Evolutionary conservation across 1,140 invertebrate genomes (phyloP).

Genomic region (Lysiphlebus fabarum): DNA sequence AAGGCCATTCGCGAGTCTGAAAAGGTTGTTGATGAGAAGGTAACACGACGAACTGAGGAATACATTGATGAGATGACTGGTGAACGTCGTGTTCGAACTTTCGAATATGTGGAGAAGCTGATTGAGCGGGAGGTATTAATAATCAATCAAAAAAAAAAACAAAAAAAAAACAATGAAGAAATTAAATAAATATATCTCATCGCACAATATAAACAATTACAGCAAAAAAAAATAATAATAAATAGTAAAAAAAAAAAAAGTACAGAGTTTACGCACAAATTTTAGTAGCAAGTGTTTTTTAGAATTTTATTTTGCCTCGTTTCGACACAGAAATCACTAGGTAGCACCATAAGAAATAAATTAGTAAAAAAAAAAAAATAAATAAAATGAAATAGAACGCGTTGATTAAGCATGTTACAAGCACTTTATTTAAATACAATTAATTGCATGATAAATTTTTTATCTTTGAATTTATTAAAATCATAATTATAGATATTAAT

Average conservation of each 20-base stretch:
- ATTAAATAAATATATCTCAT: not conserved
- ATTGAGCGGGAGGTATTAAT: conserved; percentile 87
- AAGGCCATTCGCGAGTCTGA: conserved; percentile 79
- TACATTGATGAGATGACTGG: conserved; percentile 81
- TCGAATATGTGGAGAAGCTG: conserved; percentile 91
- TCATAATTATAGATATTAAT: conserved; percentile 8
- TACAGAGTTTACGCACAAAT: not conserved
- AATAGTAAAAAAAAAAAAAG: too few species aligned
- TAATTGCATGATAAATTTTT: conserved; percentile 8
- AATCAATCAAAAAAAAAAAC: conserved; percentile 12
- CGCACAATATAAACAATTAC: conserved; percentile 2
- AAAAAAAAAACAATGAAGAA: too few species aligned
- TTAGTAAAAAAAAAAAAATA: too few species aligned
- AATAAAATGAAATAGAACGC: too few species aligned
- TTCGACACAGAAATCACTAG: too few species aligned
- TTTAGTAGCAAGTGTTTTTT: too few species aligned
- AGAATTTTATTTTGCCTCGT: too few species aligned
- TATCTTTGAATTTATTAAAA: not conserved
- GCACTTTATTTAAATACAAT: not conserved
- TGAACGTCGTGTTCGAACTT: conserved; percentile 78
- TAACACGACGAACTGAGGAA: conserved; percentile 82
- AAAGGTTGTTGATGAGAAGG: conserved; percentile 83
- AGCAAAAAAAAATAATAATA: not conserved
- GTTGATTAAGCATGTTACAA: too few species aligned
- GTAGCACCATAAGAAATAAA: too few species aligned